Conservation (phyloP, 2,797 vertebrate species). For the Adelosebastes latens region DNA sequence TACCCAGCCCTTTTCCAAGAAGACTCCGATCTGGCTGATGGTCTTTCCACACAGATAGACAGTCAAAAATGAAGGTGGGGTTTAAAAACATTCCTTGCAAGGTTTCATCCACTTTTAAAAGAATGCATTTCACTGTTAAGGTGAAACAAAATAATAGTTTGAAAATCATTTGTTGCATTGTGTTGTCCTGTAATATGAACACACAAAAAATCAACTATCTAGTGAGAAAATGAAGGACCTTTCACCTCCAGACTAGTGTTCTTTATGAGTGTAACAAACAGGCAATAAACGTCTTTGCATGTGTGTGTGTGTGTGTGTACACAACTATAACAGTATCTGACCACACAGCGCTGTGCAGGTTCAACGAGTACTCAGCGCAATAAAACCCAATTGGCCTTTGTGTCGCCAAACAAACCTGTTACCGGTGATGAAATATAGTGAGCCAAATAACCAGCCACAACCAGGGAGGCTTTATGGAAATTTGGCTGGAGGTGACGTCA, state of each 20-base stretch:
- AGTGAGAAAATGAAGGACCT: background rate
- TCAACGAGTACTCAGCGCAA: constrained; percentile 43
- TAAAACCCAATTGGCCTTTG: constrained; percentile 45
- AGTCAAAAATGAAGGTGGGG: constrained; percentile 1
- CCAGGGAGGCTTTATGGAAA: constrained; percentile 41
- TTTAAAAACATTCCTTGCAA: background rate
- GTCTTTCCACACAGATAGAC: constrained; percentile 16
- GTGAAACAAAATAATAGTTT: background rate
- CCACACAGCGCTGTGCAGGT: constrained; percentile 28
- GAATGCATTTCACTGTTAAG: background rate
- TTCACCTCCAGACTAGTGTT: background rate
- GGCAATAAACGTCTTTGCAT: constrained; percentile 4
- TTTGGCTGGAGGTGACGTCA: constrained; percentile 25
- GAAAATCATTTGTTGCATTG: background rate
- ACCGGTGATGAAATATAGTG: constrained; percentile 44
- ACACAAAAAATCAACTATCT: background rate
- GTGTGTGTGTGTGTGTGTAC: background rate
- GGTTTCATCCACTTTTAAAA: background rate
- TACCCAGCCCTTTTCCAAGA: constrained; percentile 8
- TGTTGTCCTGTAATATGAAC: background rate
- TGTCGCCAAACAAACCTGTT: constrained; percentile 54
- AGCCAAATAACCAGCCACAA: constrained; percentile 33
- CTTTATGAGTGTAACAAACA: constrained; percentile 16
- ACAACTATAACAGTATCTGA: constrained; percentile 17
- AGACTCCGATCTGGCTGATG: constrained; percentile 14